phyloP scores from a whole-genome alignment of 2,797 vertebrate species.

The Pangasius larnaudii region DNA sequence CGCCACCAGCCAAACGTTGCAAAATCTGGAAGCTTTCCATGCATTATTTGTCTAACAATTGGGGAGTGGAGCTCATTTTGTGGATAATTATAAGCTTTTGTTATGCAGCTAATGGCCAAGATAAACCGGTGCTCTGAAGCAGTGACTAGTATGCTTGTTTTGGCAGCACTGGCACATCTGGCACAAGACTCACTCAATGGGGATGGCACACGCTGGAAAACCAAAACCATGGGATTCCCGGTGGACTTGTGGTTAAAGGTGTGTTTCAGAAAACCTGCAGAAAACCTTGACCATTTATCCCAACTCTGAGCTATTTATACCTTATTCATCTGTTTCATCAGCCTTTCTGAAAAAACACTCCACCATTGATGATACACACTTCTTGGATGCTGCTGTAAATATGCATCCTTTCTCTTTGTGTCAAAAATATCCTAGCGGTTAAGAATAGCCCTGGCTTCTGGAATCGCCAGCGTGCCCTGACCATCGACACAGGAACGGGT shows the following conservation, averaged over 20 bases:
- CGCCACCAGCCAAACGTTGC: constrained; percentile 57
- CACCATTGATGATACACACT: constrained; percentile 3
- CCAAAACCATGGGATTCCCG: constrained; percentile 35
- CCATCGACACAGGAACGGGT: constrained; percentile 65
- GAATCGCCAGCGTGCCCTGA: constrained; percentile 30
- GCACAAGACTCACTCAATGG: constrained; percentile 41
- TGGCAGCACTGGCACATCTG: constrained; percentile 62
- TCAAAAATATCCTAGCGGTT: constrained; percentile 40
- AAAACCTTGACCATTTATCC: neutral
- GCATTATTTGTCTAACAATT: constrained; percentile 78
- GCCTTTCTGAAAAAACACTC: neutral
- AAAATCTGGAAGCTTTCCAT: constrained; percentile 74
- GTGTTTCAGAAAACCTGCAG: constrained; percentile 9
- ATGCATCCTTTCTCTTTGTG: constrained; percentile 38
- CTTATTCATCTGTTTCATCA: neutral
- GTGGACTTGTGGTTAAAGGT: neutral
- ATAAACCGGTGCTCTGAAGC: constrained; percentile 73
- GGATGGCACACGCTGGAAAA: constrained; percentile 46
- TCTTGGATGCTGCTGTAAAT: constrained; percentile 42
- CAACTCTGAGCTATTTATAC: neutral
- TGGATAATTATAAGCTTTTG: constrained; percentile 77
- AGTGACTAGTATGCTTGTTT: constrained; percentile 73
- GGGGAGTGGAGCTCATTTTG: constrained; percentile 74
- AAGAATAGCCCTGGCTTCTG: constrained; percentile 59
- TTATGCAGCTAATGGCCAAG: constrained; percentile 70